Percentiles rank a stretch among this genome's conserved stretches.
These are phyloP conservation scores for Drosophila demipolita DNA, from an alignment of 2,888 invertebrate species.

Conservation along the genomic window DNA sequence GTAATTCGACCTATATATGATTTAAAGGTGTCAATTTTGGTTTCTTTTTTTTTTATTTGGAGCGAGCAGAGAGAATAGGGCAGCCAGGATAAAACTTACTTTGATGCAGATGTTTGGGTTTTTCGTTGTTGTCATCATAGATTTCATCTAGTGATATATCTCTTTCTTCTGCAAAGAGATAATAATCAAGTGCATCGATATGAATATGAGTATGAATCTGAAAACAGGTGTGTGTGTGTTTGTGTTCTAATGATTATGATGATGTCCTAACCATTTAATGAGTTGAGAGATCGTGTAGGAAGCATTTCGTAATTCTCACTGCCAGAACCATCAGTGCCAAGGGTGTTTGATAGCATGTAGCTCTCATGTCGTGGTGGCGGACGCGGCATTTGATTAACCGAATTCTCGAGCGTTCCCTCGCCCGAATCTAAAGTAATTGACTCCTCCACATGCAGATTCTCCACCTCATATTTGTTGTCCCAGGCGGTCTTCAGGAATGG, in stretches of 20 bases:
- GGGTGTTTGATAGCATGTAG: constrained; percentile 89
- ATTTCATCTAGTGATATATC: constrained; percentile 85
- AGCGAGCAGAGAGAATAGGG: constrained; percentile 6
- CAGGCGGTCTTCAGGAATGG: constrained; percentile 98
- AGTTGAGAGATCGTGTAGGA: constrained; percentile 86
- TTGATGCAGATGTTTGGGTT: constrained; percentile 86
- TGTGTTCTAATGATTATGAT: not conserved
- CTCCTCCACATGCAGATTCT: constrained; percentile 95
- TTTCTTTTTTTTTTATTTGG: not conserved
- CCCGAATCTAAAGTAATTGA: constrained; percentile 87
- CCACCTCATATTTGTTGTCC: constrained; percentile 98
- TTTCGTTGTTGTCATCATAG: constrained; percentile 85
- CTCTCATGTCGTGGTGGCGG: constrained; percentile 92
- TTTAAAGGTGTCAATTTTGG: constrained; percentile 18
- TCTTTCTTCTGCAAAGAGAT: constrained; percentile 85
- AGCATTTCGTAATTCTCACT: constrained; percentile 89
- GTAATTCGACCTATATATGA: constrained; percentile 27
- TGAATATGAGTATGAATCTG: not conserved
- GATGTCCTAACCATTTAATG: constrained; percentile 86
- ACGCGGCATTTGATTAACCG: constrained; percentile 87
- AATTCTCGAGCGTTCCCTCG: constrained; percentile 90
- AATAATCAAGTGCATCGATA: not conserved
- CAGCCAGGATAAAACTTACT: constrained; percentile 84
- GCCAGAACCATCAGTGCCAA: constrained; percentile 86
- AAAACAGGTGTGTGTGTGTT: not conserved